Evolutionary conservation across 1,140 invertebrate species (phyloP).

Genomic region (Papilio polyxenes): DNA sequence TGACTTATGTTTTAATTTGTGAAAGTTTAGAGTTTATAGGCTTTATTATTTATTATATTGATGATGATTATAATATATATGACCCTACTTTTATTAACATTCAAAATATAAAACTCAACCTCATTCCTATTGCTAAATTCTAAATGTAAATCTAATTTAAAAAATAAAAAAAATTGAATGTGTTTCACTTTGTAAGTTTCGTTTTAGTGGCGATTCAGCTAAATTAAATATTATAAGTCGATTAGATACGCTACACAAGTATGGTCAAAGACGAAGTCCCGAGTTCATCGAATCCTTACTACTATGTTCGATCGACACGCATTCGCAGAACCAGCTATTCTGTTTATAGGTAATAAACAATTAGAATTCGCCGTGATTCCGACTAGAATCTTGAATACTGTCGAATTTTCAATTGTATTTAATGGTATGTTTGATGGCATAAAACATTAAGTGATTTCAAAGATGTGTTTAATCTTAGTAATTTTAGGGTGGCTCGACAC

Average conservation of each 20-base stretch:
- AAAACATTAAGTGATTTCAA: background rate
- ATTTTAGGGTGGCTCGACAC: too few species aligned
- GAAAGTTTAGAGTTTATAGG: too few species aligned
- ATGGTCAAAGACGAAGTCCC: conserved; percentile 36
- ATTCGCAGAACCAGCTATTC: conserved; percentile 40
- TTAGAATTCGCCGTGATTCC: conserved; percentile 36
- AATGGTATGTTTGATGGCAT: conserved; percentile 28
- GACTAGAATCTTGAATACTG: conserved; percentile 11
- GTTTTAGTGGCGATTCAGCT: conserved; percentile 13
- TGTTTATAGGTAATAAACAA: conserved; percentile 41
- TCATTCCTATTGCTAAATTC: background rate
- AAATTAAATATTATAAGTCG: conserved; percentile 38
- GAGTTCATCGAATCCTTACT: conserved; percentile 36
- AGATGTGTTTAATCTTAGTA: background rate
- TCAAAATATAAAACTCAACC: background rate
- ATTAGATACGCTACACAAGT: conserved; percentile 39
- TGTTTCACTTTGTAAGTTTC: background rate
- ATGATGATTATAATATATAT: too few species aligned
- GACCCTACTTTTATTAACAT: background rate
- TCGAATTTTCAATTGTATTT: background rate
- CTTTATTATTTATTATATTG: too few species aligned
- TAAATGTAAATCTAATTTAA: background rate
- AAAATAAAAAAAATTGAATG: background rate
- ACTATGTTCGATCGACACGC: conserved; percentile 35
- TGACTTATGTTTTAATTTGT: too few species aligned